Base-by-base conservation (phyloP, 2,797 vertebrate genomes). In the Aulostomus chinensis region DNA sequence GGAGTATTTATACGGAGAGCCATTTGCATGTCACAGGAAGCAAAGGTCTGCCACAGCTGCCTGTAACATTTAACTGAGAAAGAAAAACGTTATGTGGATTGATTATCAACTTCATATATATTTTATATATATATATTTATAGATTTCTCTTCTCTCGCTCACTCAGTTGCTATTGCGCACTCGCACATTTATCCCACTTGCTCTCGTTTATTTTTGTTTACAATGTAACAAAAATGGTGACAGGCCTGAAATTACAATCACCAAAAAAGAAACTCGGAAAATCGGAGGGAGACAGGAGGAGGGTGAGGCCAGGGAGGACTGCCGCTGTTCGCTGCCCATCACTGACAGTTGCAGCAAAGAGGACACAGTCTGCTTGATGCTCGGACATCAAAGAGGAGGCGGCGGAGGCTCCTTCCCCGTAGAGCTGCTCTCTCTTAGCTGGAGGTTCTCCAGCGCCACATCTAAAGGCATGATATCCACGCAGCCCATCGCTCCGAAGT, bases 401-500 rank as follows among this genome's bases (percentile, higher is more conserved):
- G 96, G 94, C 80, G 96, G 97, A 93, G 95, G 96, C 94, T 96
- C 95, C 51, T 95, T 95, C 91, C 93, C 93, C 85, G 90, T 92
- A 92, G 93, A 95, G 94, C 89, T 93, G 91, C 89, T 91, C 94
- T 98, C 96, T 91, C 93, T 90, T 81, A 98, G 93, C 92, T 97
- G 96, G 86, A 99, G 96, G 88, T 94, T 97, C 92, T 99, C 96
- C 94, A 98, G 87, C 85, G 97, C 97, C 94, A 98, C 96, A 87
- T 99, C 96, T 93, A 98, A 92, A 94, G 97, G 95, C 96, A 98
- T 98, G 93, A 99, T 95, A 93, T 99, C 96, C 93, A 98, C 96
- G 87, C 95, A 99, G 91, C 97, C 97, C 95, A 98, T 98, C 93
- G 97, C 95, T 76, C 95, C 96, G 83, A 98, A 99, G 94, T 96